These are phyloP conservation scores for Microcebus murinus DNA, from an alignment of 2,113 vertebrate genomes.

Conservation along the genomic window DNA sequence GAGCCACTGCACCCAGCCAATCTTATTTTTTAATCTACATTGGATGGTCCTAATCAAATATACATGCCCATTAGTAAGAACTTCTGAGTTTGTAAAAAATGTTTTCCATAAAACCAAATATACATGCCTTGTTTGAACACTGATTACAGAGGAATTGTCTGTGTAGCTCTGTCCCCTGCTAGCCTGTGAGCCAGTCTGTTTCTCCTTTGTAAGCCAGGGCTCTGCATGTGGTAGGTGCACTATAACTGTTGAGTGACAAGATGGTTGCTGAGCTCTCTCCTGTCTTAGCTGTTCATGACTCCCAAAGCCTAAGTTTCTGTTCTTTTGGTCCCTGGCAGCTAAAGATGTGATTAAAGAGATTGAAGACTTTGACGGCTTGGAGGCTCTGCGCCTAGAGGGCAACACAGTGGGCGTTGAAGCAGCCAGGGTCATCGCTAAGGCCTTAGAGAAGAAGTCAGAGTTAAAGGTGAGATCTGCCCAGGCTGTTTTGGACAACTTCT, in stretches of 20 bases:
- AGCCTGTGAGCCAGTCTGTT: neutral
- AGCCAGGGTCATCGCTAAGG: slow-evolving; percentile 94
- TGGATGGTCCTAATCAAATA: too few relatives aligned
- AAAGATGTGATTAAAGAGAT: slow-evolving; percentile 94
- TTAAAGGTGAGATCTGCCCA: slow-evolving; percentile 90
- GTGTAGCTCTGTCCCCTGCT: neutral
- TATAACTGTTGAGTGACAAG: fast-evolving
- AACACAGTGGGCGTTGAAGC: slow-evolving; percentile 97
- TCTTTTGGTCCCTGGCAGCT: slow-evolving; percentile 84
- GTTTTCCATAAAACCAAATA: too few relatives aligned
- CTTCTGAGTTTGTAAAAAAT: neutral
- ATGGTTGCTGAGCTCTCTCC: neutral
- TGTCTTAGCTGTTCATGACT: neutral
- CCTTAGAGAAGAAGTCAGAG: slow-evolving; percentile 93
- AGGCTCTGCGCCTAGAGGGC: slow-evolving; percentile 94
- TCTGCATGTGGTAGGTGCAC: neutral
- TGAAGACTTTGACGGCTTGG: slow-evolving; percentile 90
- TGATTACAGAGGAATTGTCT: neutral
- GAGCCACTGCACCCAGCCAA: too few relatives aligned
- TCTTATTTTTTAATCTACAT: too few relatives aligned
- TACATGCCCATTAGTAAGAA: too few relatives aligned
- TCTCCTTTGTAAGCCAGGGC: neutral
- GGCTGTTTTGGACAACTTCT: neutral
- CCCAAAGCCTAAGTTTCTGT: slow-evolving; percentile 23
- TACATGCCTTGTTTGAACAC: neutral